Percentiles rank a stretch among this genome's conserved stretches.
Conservation (phyloP, 2,888 invertebrate genomes). For the Meloe dianella region DNA sequence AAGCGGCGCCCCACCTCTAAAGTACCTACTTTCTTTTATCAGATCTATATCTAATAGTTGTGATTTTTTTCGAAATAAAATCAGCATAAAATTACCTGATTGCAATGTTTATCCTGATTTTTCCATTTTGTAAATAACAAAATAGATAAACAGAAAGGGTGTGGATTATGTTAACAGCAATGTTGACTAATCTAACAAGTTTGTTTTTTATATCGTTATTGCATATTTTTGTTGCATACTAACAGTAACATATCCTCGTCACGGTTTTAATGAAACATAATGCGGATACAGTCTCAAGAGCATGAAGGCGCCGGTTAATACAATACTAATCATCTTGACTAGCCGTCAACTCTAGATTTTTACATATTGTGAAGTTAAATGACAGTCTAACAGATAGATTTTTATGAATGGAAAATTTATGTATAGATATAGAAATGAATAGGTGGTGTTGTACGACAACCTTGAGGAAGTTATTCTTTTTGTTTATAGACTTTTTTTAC, state of each 20-base stretch:
- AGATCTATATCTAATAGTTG: neutral
- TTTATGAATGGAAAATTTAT: neutral
- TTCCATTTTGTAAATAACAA: neutral
- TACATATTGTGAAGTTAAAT: neutral
- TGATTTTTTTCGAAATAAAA: neutral
- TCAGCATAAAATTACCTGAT: too few species aligned
- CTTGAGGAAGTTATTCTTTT: neutral
- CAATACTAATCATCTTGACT: neutral
- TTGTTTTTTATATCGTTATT: neutral
- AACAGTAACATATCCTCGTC: neutral
- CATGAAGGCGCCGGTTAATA: neutral
- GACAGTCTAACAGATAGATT: neutral
- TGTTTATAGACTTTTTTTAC: too few species aligned
- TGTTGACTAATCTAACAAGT: neutral
- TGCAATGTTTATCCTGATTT: neutral
- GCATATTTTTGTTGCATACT: neutral
- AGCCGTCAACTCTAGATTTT: neutral
- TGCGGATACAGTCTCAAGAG: neutral
- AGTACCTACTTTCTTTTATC: too few species aligned
- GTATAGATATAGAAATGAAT: neutral
- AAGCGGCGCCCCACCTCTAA: too few species aligned
- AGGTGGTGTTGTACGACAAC: neutral
- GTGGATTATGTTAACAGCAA: neutral
- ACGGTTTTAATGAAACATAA: neutral
- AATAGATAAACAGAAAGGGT: neutral